phyloP scores from a whole-genome alignment of 2,113 vertebrate species.

The Vidua macroura region DNA sequence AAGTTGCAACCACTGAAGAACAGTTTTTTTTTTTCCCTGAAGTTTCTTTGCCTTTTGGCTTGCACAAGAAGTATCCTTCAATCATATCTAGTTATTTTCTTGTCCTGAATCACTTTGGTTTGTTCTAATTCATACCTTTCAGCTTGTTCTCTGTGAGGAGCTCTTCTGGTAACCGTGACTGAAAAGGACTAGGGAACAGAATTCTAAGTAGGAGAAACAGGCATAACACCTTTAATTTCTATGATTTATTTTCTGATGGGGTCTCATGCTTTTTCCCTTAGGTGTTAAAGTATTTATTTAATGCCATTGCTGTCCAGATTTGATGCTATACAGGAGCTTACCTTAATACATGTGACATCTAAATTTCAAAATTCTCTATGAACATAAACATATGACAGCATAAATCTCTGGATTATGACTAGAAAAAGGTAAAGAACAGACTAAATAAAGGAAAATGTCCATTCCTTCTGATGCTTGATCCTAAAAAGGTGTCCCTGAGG shows the following conservation, averaged over 20 bases:
- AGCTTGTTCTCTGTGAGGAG: not conserved
- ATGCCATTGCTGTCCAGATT: not conserved
- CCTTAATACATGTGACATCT: not conserved
- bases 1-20: not conserved
- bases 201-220: not conserved
- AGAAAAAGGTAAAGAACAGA: not conserved
- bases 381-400: not conserved
- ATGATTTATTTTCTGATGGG: not conserved
- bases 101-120: not conserved
- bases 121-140: not conserved
- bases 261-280: not conserved
- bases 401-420: not conserved
- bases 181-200: not conserved
- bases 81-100: not conserved
- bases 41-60: not conserved
- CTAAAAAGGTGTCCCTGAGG: not conserved
- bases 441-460: not conserved
- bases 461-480: not conserved
- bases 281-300: not conserved
- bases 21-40: accelerated
- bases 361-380: not conserved
- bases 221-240: not conserved
- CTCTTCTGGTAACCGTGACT: not conserved
- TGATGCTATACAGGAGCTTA: not conserved
- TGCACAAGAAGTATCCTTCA: not conserved